These are phyloP conservation scores for Emberiza fucata DNA, from an alignment of 2,113 vertebrate genomes.

Conservation along the genomic window DNA sequence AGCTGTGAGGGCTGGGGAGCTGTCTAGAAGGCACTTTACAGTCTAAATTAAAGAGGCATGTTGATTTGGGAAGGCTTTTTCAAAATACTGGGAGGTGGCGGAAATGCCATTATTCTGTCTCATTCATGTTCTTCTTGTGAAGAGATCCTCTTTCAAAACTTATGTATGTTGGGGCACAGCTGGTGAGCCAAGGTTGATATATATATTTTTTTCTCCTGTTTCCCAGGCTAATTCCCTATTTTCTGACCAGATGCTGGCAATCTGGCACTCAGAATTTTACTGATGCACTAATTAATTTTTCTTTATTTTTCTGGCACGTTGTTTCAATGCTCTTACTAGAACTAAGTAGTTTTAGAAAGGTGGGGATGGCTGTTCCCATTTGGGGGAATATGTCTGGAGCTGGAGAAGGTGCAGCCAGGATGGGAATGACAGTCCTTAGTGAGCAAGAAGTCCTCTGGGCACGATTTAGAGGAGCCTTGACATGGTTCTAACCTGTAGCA, in stretches of 20 bases:
- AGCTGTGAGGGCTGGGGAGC: not conserved
- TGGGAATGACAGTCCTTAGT: not conserved
- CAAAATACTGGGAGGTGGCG: not conserved
- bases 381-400: not conserved
- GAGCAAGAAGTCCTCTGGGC: not conserved
- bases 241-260: not conserved
- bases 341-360: not conserved
- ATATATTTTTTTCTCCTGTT: not conserved
- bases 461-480: not conserved
- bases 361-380: not conserved
- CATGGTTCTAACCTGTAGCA: not conserved
- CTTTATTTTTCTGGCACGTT: not conserved
- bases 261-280: not conserved
- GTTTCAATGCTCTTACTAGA: no score
- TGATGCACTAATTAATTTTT: not conserved
- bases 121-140: not conserved
- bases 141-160: not conserved
- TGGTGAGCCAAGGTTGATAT: not conserved
- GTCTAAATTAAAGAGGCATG: not conserved
- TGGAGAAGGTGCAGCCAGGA: not conserved
- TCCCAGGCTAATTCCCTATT: not conserved
- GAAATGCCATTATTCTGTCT: not conserved
- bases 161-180: not conserved
- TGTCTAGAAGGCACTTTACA: not conserved
- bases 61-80: conserved; percentile 2